Base-by-base conservation (phyloP, 1,140 invertebrate species). In the Drosophila nannoptera region DNA sequence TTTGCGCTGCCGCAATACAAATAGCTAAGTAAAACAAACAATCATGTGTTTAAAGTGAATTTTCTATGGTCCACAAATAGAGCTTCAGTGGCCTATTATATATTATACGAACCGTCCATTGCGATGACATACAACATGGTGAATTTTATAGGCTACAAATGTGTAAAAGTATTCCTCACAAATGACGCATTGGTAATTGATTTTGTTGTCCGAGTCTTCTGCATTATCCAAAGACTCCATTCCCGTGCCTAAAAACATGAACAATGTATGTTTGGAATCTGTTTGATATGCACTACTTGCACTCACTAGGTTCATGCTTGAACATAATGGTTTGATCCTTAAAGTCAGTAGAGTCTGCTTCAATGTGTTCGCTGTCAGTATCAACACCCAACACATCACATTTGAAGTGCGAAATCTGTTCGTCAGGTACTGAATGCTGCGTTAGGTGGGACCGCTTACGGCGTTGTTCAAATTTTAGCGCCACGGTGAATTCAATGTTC, bases 11-110 rank as follows among this genome's bases (percentile, higher is more conserved):
- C 53, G 53, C 63, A 66, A 66, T 58, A 67, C 42, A 67, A 52
- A 78, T 67, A 73, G 58, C 62, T 77, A 87, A 73, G 75, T 87
- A 78, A 80, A 87, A 80, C 46, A 60, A 72, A 61, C 33, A 49
- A 32, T 46, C 31, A 29, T 53, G n/a, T 68, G 22, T 45, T 40
- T n/a, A n/a, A 42, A 12, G 12, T 42, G 7, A 2, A 12, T 42
- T 12, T 42, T 12, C 5, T 8, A 12, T 5, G n/a, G 40, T 42
- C 9, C n/a, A 42, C 5, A 42, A 0, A 0, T 4, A 42, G 48
- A 16, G 12, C 48, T 35, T 12, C 14, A 49, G 8, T 56, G 16
- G 12, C 43, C 32, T 36, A 50, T 36, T 4, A 53, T 45, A 33
- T 53, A 65, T 52, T 50, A 58, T 5, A 69, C 2, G 12, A 46